Evolutionary conservation across 2,113 vertebrate genomes (phyloP).

Genomic region (Daboia siamensis): DNA sequence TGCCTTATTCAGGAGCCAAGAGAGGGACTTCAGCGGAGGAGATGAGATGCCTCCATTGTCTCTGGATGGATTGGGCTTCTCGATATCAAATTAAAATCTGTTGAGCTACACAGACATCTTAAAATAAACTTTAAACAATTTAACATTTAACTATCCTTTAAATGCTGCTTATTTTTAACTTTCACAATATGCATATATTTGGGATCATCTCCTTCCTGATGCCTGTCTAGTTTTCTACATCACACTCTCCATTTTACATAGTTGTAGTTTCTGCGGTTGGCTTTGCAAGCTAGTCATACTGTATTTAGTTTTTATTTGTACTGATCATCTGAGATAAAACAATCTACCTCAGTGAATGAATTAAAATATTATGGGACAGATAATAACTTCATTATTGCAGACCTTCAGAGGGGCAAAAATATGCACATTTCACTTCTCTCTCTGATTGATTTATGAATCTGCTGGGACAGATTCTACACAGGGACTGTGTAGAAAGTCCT

Average conservation of each 20-base stretch:
- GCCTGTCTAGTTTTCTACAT: background rate
- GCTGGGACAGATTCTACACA: no score
- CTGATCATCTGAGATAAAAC: background rate
- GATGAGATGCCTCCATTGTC: background rate
- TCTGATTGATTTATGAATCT: background rate
- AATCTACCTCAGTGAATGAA: background rate
- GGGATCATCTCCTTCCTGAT: background rate
- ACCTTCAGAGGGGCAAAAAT: background rate
- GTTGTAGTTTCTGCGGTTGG: background rate
- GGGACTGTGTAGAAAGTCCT: background rate
- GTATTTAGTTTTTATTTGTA: background rate
- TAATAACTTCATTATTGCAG: background rate
- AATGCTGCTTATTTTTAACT: no score
- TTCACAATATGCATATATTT: background rate
- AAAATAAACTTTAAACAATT: no score
- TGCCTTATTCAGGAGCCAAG: background rate
- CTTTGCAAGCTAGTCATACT: background rate
- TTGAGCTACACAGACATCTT: no score
- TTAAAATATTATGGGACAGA: background rate
- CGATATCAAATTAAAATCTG: no score
- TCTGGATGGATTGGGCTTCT: background rate
- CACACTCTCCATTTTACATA: background rate
- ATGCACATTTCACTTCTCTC: background rate
- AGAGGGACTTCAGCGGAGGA: background rate
- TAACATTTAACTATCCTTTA: no score